phyloP scores from a whole-genome alignment of 2,888 invertebrate genomes.

The Halocaridina rubra region DNA sequence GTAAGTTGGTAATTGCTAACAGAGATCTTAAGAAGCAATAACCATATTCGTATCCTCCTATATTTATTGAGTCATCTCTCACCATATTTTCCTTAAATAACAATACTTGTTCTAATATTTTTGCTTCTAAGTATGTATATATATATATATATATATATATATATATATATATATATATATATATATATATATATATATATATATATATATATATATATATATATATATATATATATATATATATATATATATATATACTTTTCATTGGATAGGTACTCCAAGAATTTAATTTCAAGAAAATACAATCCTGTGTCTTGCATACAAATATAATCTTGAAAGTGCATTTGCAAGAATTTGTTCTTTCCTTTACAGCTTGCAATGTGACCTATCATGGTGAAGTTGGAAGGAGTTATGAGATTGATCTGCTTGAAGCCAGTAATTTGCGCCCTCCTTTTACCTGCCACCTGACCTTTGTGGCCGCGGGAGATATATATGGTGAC shows the following conservation, averaged over 20 bases:
- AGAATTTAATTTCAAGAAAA: too few species aligned
- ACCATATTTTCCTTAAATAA: too few species aligned
- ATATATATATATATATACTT: not conserved
- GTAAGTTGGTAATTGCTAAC: too few species aligned
- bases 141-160: conserved; percentile 8
- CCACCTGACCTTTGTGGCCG: conserved; percentile 85
- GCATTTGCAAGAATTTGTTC: too few species aligned
- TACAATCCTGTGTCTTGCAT: too few species aligned
- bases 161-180: conserved; percentile 8
- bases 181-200: conserved; percentile 8
- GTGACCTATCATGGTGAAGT: conserved; percentile 85
- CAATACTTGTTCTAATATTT: too few species aligned
- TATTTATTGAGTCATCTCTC: too few species aligned
- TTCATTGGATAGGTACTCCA: too few species aligned
- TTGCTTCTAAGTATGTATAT: not conserved
- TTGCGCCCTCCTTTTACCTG: conserved; percentile 82
- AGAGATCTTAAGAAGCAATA: too few species aligned
- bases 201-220: conserved; percentile 8
- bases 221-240: not conserved
- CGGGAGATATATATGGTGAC: conserved; percentile 83
- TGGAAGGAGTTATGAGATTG: conserved; percentile 82
- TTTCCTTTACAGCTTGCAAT: conserved; percentile 78
- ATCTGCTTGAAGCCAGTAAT: conserved; percentile 67
- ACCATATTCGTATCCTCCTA: too few species aligned
- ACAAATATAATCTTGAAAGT: too few species aligned